Base-by-base conservation (phyloP, 2,797 vertebrate species). In the Danio tinwini region DNA sequence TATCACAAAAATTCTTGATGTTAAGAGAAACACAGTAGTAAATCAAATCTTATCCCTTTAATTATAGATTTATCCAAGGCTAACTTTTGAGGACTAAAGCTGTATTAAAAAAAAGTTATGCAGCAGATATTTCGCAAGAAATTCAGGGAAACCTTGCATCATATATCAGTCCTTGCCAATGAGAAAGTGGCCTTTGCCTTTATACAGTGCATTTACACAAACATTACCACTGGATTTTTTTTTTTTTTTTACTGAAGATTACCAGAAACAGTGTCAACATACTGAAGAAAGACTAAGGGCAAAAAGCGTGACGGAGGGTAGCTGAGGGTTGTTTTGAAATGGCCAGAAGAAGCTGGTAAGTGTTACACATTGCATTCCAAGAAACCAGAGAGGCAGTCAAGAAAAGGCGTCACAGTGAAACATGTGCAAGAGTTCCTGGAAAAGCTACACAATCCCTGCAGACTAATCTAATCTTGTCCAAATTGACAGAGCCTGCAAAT, bases 121-220 rank as follows among this genome's bases (percentile, higher is more conserved):
- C 7, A 21, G 65, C 29, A n/a, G 45, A 74, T 40, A 76, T 88
- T 86, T 85, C 62, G 84, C 85, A 88, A 89, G 74, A 74, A 74
- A 69, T 89, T 87, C 85, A 58, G 74, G 78, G 86, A 88, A 88
- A 71, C 8, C 55, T 87, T 86, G 84, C 83, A 84, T 85, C 85
- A 87, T 55, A 87, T 55, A 81, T 39, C 45, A 72, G 59, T 71
- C 52, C 42, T 52, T 52, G 19, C 14, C 16, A 50, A 7, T n/a
- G 21, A 61, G 45, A 80, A 77, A 84, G 16, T 6, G 50, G 50
- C 40, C 68, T 81, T 74, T 61, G 63, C 39, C 63, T 53, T 73
- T 62, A 72, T 71, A 67, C 72, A 75, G 64, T 45, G 61, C 37
- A 63, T 42, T 61, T 49, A 65, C 12, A 65, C 29, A 29, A 29